Percentiles rank a stretch among this genome's conserved stretches.
phyloP scores from a whole-genome alignment of 2,797 vertebrate species.

The Enteromius thamalakanensis region DNA sequence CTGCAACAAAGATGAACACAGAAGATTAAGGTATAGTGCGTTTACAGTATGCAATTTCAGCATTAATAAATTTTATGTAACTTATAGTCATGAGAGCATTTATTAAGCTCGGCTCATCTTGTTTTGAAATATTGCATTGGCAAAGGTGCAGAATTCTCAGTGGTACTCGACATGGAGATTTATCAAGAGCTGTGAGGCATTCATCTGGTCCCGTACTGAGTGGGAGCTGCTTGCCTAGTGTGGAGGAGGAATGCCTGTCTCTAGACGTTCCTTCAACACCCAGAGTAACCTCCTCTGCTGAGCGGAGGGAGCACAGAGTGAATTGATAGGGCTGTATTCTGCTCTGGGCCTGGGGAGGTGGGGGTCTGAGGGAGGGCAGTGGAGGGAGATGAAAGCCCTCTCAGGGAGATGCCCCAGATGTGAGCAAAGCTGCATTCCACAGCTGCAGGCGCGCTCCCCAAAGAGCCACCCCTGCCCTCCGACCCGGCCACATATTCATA shows the following conservation, averaged over 20 bases:
- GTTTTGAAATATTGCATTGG: slow-evolving; percentile 45
- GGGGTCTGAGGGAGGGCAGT: slow-evolving; percentile 53
- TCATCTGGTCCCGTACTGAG: slow-evolving; percentile 48
- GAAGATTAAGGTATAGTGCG: not conserved
- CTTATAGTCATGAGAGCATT: slow-evolving; percentile 21
- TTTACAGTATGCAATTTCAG: not conserved
- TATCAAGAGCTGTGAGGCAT: slow-evolving; percentile 55
- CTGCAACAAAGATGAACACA: slow-evolving; percentile 69
- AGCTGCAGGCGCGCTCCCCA: slow-evolving; percentile 53
- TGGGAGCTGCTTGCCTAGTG: slow-evolving; percentile 50
- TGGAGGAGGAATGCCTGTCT: slow-evolving; percentile 58
- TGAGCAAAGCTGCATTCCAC: slow-evolving; percentile 64
- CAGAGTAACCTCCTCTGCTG: slow-evolving; percentile 55
- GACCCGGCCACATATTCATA: slow-evolving; percentile 62
- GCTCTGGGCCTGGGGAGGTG: slow-evolving; percentile 39
- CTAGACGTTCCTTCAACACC: slow-evolving; percentile 60
- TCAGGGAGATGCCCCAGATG: slow-evolving; percentile 63
- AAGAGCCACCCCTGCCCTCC: slow-evolving; percentile 64
- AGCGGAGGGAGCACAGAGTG: slow-evolving; percentile 44
- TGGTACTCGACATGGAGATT: slow-evolving; percentile 32
- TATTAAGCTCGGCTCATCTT: slow-evolving; percentile 1
- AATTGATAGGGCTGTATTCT: slow-evolving; percentile 55
- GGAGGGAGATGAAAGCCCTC: slow-evolving; percentile 59
- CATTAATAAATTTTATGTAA: slow-evolving; percentile 24
- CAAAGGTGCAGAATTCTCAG: slow-evolving; percentile 35